Evolutionary conservation across 1,140 invertebrate species (phyloP).

Genomic region (Meloidogyne floridensis): DNA sequence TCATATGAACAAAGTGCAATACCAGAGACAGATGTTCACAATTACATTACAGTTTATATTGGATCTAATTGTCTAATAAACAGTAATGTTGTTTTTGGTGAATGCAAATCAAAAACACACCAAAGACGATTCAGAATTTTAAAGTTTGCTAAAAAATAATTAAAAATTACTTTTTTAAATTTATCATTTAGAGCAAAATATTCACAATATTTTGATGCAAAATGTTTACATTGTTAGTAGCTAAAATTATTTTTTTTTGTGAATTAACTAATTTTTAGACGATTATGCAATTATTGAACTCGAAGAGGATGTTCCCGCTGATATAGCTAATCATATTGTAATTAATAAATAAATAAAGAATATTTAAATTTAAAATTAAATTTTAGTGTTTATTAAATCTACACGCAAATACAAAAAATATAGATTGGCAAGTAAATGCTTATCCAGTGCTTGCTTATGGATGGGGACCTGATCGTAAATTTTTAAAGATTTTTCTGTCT

Average conservation of each 20-base stretch:
- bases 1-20: constrained; percentile 9
- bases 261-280: neutral
- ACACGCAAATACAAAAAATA: neutral
- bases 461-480: constrained; percentile 21
- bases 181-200: neutral
- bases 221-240: neutral
- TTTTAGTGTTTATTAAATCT: constrained; percentile 13
- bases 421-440: neutral
- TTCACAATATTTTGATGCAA: constrained; percentile 1
- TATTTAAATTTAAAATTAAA: neutral
- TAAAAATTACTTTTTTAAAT: neutral
- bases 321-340: constrained; percentile 24
- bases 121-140: neutral
- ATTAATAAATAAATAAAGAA: neutral
- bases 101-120: neutral
- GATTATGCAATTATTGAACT: constrained; percentile 15
- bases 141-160: neutral
- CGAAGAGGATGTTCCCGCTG: neutral
- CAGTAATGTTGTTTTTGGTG: neutral
- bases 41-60: constrained; percentile 16
- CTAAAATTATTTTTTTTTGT: neutral
- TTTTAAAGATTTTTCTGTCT: neutral
- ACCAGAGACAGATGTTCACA: neutral
- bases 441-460: constrained; percentile 12
- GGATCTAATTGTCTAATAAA: neutral